These are phyloP conservation scores for Platycercus adscitus DNA, from an alignment of 2,113 vertebrate species.

Conservation along the genomic window DNA sequence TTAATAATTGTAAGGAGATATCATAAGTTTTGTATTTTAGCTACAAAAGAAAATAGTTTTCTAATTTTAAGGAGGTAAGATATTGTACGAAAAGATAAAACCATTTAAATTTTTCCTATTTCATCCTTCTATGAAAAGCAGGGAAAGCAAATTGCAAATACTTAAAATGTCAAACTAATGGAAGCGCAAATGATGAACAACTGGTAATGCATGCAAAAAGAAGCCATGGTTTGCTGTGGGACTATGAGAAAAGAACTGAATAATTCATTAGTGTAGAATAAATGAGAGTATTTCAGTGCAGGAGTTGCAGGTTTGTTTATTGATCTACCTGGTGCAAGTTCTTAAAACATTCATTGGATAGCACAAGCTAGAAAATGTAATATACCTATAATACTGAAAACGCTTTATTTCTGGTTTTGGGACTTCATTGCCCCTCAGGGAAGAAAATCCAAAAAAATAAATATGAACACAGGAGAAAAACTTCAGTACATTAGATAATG, in stretches of 20 bases:
- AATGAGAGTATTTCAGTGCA: conserved; percentile 33
- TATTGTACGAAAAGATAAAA: not conserved
- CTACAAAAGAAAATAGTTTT: not conserved
- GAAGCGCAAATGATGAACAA: conserved; percentile 28
- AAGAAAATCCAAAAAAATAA: not conserved
- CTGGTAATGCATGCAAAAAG: conserved; percentile 12
- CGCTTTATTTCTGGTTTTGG: not conserved
- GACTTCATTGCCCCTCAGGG: not conserved
- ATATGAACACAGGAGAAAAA: not conserved
- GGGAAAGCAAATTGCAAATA: conserved; percentile 46
- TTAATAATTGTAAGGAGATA: conserved; percentile 13
- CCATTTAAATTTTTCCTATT: not conserved
- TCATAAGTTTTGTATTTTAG: not conserved
- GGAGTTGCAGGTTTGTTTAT: conserved; percentile 26
- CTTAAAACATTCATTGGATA: not conserved
- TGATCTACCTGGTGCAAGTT: conserved; percentile 19
- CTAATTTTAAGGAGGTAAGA: not conserved
- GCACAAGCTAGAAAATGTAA: not conserved
- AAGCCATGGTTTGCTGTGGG: conserved; percentile 6
- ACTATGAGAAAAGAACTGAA: conserved; percentile 31
- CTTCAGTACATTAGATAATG: not conserved
- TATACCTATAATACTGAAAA: not conserved
- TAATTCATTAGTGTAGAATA: conserved; percentile 52
- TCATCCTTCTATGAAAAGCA: conserved; percentile 14
- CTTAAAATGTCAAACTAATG: conserved; percentile 46